phyloP scores from a whole-genome alignment of 2,797 vertebrate genomes.

The Platalea minor region DNA sequence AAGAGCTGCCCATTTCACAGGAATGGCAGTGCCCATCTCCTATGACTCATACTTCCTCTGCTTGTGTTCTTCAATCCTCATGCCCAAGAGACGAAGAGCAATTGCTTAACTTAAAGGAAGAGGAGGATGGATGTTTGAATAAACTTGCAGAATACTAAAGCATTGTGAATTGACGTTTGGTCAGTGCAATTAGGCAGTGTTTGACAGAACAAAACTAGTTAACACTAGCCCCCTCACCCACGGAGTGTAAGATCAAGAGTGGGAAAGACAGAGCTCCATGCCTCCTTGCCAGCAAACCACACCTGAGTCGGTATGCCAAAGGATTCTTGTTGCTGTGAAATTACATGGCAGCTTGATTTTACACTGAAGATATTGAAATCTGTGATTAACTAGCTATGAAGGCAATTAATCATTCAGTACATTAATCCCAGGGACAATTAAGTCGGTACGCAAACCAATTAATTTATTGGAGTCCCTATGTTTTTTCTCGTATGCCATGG shows the following conservation, averaged over 20 bases:
- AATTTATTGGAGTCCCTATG: not conserved
- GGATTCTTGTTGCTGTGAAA: not conserved
- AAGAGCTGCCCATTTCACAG: not conserved
- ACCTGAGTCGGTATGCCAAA: not conserved
- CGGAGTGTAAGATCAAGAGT: not conserved
- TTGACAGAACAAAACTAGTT: not conserved
- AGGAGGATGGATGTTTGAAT: not conserved
- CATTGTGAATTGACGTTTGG: not conserved
- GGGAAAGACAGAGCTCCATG: not conserved
- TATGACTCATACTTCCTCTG: not conserved
- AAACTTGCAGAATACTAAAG: not conserved
- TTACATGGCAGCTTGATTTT: not conserved
- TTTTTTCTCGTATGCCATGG: not conserved
- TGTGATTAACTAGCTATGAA: not conserved
- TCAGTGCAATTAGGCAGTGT: not conserved
- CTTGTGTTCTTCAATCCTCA: not conserved
- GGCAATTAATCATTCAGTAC: slow-evolving; percentile 11
- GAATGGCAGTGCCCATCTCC: not conserved
- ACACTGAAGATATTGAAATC: not conserved
- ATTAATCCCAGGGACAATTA: slow-evolving; percentile 14
- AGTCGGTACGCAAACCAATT: not conserved
- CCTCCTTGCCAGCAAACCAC: not conserved
- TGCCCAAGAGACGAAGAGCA: not conserved
- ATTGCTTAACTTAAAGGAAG: not conserved
- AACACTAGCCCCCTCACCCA: not conserved